phyloP scores from a whole-genome alignment of 1,140 invertebrate species.

The Sitobion miscanthi region DNA sequence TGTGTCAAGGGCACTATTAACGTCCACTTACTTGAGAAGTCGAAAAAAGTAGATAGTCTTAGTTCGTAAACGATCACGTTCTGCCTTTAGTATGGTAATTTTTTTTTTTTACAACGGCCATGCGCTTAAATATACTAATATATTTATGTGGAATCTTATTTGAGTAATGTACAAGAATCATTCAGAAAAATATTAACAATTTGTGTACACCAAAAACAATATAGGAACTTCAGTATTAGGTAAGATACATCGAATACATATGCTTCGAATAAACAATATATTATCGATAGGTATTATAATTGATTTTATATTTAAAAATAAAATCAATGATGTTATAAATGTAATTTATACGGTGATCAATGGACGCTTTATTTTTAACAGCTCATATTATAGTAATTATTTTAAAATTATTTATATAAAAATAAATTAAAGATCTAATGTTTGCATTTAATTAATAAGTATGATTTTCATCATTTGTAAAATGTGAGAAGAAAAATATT shows the following conservation, averaged over 20 bases:
- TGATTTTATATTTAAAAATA: neutral
- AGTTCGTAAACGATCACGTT: neutral
- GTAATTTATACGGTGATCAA: neutral
- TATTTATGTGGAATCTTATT: neutral
- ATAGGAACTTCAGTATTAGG: neutral
- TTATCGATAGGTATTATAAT: neutral
- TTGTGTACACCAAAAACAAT: neutral
- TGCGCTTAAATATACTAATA: neutral
- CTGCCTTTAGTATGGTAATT: neutral
- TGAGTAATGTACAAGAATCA: neutral
- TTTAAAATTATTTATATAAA: too few relatives aligned
- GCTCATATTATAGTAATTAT: neutral
- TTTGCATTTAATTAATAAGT: too few relatives aligned
- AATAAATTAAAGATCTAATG: too few relatives aligned
- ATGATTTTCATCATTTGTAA: too few relatives aligned
- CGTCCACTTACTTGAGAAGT: neutral
- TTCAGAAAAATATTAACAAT: neutral
- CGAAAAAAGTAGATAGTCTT: neutral
- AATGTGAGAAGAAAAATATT: too few relatives aligned
- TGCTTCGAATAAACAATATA: too few relatives aligned
- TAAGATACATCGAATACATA: neutral
- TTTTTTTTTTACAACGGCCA: neutral
- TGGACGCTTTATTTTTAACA: neutral
- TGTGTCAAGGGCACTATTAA: conserved; percentile 14
- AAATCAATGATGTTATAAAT: neutral